These are phyloP conservation scores for Haemorhous mexicanus DNA, from an alignment of 2,113 vertebrate species.

Conservation along the genomic window DNA sequence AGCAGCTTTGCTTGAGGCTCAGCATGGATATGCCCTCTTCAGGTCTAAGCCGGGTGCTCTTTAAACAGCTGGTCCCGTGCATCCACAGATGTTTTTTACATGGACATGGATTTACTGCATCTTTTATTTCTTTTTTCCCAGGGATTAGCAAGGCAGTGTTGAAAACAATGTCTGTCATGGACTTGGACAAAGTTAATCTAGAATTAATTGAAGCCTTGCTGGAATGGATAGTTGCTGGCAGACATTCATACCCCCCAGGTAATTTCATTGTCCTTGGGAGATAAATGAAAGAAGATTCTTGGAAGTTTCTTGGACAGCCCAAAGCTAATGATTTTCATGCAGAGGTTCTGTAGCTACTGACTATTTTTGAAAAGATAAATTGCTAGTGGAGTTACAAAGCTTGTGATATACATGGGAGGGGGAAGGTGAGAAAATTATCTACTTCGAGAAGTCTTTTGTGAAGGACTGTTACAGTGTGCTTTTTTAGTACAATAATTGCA, in stretches of 20 bases:
- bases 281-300: background rate
- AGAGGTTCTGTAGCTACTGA: background rate
- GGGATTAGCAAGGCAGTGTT: constrained; percentile 85
- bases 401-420: background rate
- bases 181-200: constrained; percentile 96
- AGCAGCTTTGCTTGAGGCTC: background rate
- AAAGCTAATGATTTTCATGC: background rate
- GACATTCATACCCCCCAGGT: constrained; percentile 90
- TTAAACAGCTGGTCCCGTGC: background rate
- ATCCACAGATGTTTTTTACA: background rate
- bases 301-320: background rate
- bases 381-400: background rate
- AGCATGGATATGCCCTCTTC: background rate
- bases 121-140: constrained; percentile 49
- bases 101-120: background rate
- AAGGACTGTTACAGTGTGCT: background rate
- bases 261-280: background rate
- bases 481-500: background rate
- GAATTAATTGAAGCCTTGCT: constrained; percentile 92
- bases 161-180: constrained; percentile 89
- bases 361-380: background rate
- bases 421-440: background rate
- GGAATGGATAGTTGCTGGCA: constrained; percentile 92
- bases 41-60: background rate
- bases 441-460: background rate